Base-by-base conservation (phyloP, 2,113 vertebrate genomes). In the Xenopus borealis region DNA sequence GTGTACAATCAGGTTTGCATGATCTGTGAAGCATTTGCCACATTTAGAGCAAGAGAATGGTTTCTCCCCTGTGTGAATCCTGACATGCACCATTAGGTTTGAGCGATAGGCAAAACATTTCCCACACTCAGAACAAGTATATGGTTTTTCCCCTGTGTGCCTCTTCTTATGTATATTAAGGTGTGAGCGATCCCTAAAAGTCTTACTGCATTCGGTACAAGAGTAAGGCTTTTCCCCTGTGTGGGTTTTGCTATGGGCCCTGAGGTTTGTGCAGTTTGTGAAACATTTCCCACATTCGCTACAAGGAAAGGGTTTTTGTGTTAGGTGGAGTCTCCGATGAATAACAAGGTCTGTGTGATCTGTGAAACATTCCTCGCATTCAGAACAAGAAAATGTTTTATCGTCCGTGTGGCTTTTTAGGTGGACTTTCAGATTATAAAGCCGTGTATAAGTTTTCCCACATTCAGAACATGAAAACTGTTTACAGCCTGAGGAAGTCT, bases 391-490 rank as follows among this genome's bases (percentile, higher is more conserved):
- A 17, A 53, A 68, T 1, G 66, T 14, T 27, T 68, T 68, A 12
- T 52, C 65, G 4, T 45, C 65, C 3, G 65, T 27, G 47, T 68
- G 46, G 19, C 19, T 17, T 19, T 23, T 47, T 10, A 19, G 23
- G 23, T 68, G 66, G 2, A 20, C 44, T 8, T 27, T 68, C 10
- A 68, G 66, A 11, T 52, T 19, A 3, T 45, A 68, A 13, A 14
- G 16, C 0, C 20, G 44, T 5, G 18, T 23, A 16, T 50, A 68
- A 0, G 18, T 13, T 52, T 47, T 30, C 12, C 70, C 59, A 12
- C 70, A 72, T 59, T 50, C 70, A 17, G 70, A 30, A 16, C 70
- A 72, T 5, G 70, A 16, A 16, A 27, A 72, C 13, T 59, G 70
- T 11, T 63, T 62, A 44, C 62, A 58, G 3, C 70, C 70, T 10